Evolutionary conservation across 2,113 vertebrate genomes (phyloP).

Genomic region (Heteronetta atricapilla): DNA sequence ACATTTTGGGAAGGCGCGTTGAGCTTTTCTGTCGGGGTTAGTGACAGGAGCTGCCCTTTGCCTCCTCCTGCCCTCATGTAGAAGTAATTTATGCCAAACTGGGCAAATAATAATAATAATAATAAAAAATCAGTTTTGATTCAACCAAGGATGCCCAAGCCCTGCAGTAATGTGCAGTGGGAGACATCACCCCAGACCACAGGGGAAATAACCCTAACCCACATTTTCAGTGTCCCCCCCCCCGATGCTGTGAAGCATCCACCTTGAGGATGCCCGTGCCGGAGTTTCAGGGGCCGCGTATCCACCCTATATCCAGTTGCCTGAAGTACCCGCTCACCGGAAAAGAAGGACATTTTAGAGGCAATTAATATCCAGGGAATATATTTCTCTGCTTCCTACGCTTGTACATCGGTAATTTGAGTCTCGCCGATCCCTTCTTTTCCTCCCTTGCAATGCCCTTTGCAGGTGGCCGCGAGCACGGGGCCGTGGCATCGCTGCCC

Average conservation of each 20-base stretch:
- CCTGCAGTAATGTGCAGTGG: rapidly evolving
- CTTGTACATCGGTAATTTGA: conserved; percentile 50
- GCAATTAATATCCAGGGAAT: conserved; percentile 57
- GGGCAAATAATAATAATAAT: background rate
- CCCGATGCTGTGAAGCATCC: background rate
- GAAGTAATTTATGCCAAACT: background rate
- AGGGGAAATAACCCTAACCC: background rate
- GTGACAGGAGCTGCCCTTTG: background rate
- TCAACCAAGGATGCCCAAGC: background rate
- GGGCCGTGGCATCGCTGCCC: background rate
- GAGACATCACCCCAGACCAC: background rate
- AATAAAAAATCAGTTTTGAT: background rate
- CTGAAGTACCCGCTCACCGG: background rate
- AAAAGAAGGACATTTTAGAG: conserved; percentile 25
- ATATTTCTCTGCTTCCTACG: conserved; percentile 26
- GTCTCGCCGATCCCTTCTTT: background rate
- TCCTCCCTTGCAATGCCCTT: conserved; percentile 10
- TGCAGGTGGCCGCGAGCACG: background rate
- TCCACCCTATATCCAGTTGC: conserved; percentile 20
- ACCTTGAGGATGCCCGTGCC: background rate
- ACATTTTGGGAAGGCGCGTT: rapidly evolving
- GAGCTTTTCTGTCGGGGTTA: background rate
- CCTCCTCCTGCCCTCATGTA: background rate
- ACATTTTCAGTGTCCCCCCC: background rate
- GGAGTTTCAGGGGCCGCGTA: background rate